These are phyloP conservation scores for Drosophila insularis DNA, from an alignment of 1,140 invertebrate genomes.

Conservation along the genomic window DNA sequence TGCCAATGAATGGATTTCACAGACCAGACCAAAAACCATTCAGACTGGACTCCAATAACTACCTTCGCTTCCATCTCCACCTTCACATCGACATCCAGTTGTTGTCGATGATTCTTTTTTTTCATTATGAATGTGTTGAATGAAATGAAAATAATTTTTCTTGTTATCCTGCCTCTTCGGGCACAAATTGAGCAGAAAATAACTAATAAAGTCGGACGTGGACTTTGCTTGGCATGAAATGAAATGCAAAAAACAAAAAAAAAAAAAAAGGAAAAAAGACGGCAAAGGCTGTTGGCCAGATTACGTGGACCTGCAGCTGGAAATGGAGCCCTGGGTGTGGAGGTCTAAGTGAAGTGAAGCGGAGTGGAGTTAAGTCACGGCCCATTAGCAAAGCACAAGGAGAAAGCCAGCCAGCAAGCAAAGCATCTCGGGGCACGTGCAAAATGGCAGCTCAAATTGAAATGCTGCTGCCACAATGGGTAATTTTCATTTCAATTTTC, in stretches of 20 bases:
- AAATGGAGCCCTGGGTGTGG: not conserved
- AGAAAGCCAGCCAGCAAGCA: not conserved
- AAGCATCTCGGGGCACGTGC: slow-evolving; percentile 63
- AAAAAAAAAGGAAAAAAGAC: slow-evolving; percentile 28
- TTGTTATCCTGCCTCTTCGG: slow-evolving; percentile 77
- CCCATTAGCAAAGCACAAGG: slow-evolving; percentile 38
- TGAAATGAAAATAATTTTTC: slow-evolving; percentile 82
- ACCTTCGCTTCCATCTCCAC: not conserved
- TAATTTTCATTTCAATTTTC: slow-evolving; percentile 82
- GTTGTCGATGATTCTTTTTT: slow-evolving; percentile 12
- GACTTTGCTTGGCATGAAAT: slow-evolving; percentile 61
- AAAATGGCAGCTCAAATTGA: slow-evolving; percentile 74
- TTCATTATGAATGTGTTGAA: slow-evolving; percentile 74
- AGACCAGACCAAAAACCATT: slow-evolving; percentile 1
- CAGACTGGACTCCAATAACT: not conserved
- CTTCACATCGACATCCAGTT: not conserved
- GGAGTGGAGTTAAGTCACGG: slow-evolving; percentile 39
- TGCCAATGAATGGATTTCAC: slow-evolving; percentile 51
- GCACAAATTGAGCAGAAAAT: slow-evolving; percentile 82
- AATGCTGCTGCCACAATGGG: slow-evolving; percentile 78
- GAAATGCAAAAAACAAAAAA: slow-evolving; percentile 49
- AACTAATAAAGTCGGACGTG: slow-evolving; percentile 81
- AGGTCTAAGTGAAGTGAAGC: slow-evolving; percentile 2
- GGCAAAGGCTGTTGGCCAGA: slow-evolving; percentile 40
- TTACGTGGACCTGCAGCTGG: slow-evolving; percentile 17